Evolutionary conservation across 1,140 invertebrate genomes (phyloP).

Genomic region (Pseudachorutes palmiensis): DNA sequence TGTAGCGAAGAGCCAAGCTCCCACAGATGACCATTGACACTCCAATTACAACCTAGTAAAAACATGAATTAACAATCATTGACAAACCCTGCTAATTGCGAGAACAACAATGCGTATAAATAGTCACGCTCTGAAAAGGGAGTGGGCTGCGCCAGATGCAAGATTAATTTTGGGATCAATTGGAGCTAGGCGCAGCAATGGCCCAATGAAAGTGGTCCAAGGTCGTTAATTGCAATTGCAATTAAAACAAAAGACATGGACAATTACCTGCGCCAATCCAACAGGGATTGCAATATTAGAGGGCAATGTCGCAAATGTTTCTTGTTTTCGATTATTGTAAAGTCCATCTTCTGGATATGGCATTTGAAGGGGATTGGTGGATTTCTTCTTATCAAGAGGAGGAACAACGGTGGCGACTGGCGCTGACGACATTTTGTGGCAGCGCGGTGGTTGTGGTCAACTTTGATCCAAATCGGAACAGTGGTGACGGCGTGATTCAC

Average conservation of each 20-base stretch:
- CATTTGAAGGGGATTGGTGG: constrained; percentile 2
- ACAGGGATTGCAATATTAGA: constrained; percentile 31
- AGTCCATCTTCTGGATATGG: background rate
- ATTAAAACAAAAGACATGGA: too few species aligned
- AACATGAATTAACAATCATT: background rate
- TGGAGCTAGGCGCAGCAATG: too few species aligned
- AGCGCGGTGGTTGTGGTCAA: too few species aligned
- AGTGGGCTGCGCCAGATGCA: background rate
- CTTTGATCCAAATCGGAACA: too few species aligned
- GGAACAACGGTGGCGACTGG: background rate
- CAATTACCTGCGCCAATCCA: constrained; percentile 30
- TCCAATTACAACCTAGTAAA: constrained; percentile 28
- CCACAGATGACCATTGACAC: constrained; percentile 32
- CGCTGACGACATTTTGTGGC: background rate
- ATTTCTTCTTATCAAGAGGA: background rate
- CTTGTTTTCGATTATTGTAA: background rate
- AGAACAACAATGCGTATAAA: background rate
- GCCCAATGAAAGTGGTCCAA: constrained; percentile 8
- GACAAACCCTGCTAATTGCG: background rate
- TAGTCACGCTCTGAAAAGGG: constrained; percentile 12
- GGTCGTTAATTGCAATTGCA: background rate
- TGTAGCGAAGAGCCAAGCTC: constrained; percentile 29
- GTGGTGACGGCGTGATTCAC: too few species aligned
- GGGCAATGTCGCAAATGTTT: constrained; percentile 17
- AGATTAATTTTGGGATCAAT: background rate